phyloP scores from a whole-genome alignment of 2,888 invertebrate genomes.

The Conus canariensis region DNA sequence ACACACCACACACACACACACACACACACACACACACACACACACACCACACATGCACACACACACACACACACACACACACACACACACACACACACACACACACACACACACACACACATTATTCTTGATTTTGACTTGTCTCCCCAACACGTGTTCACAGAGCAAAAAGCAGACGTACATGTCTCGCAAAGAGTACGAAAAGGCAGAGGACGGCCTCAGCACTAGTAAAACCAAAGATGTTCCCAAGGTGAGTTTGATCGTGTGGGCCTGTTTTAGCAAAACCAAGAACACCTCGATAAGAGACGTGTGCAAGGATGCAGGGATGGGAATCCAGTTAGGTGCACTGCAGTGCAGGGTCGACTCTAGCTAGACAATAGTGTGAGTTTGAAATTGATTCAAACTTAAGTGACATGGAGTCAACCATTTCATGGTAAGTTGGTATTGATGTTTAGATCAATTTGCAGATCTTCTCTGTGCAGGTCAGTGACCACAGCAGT shows the following conservation, averaged over 20 bases:
- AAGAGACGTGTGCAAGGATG: too few species aligned
- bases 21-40: not conserved
- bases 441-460: too few species aligned
- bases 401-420: too few species aligned
- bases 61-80: constrained; percentile 1
- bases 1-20: not conserved
- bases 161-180: constrained; percentile 92
- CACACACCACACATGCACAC: not conserved
- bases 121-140: not conserved
- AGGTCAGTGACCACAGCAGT: too few species aligned
- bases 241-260: constrained; percentile 81
- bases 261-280: too few species aligned
- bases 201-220: constrained; percentile 88
- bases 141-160: constrained; percentile 3
- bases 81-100: not conserved
- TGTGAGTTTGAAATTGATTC: too few species aligned
- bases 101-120: not conserved
- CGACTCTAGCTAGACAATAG: too few species aligned
- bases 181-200: constrained; percentile 91
- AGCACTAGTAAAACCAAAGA: constrained; percentile 81
- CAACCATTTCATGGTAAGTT: too few species aligned
- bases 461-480: too few species aligned
- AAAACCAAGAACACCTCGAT: too few species aligned
- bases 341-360: too few species aligned
- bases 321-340: too few species aligned